Evolutionary conservation across 2,113 vertebrate species (phyloP).

Genomic region (Lepus americanus): DNA sequence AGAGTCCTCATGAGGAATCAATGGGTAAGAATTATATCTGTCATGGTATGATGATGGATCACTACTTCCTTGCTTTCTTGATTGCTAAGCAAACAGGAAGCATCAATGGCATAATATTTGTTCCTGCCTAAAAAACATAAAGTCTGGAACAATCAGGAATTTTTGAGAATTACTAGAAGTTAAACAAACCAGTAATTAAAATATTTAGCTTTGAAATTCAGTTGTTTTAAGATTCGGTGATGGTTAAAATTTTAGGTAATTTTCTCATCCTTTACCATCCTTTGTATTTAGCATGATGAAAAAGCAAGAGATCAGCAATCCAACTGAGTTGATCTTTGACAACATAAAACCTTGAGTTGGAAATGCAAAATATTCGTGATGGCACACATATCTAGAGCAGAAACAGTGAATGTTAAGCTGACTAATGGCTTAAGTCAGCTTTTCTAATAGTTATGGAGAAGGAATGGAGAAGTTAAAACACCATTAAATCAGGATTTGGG

Average conservation of each 20-base stretch:
- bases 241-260: conserved; percentile 16
- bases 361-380: background rate
- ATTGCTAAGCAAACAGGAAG: background rate
- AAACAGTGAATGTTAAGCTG: background rate
- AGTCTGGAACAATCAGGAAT: background rate
- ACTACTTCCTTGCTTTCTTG: background rate
- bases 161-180: background rate
- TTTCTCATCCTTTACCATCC: background rate
- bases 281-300: conserved; percentile 51
- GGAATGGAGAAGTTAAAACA: background rate
- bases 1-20: conserved; percentile 90
- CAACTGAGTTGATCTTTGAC: background rate
- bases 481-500: background rate
- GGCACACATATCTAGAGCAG: background rate
- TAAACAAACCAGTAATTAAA: conserved; percentile 15
- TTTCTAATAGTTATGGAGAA: background rate
- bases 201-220: conserved; percentile 60
- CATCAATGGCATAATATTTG: background rate
- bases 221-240: conserved; percentile 3
- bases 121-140: conserved; percentile 38
- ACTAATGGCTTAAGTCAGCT: background rate
- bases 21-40: conserved; percentile 86
- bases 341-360: conserved; percentile 21
- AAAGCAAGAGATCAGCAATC: conserved; percentile 28
- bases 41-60: background rate